Conservation (phyloP, 1,140 invertebrate genomes). For the Ceratina australensis region DNA sequence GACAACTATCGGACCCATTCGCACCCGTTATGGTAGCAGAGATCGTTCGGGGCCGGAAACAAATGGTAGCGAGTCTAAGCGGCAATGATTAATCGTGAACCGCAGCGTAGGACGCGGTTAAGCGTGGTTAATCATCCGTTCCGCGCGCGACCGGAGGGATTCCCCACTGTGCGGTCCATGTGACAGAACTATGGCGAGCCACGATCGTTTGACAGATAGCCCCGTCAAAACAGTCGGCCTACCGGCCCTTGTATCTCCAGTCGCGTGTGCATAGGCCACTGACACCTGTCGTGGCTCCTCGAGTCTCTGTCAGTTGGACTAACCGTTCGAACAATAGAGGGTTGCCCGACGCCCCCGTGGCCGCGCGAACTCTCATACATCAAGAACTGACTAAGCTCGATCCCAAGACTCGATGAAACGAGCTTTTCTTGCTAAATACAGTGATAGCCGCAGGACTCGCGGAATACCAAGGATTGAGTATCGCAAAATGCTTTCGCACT, state of each 20-base stretch:
- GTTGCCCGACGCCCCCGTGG: not conserved
- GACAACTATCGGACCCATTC: not conserved
- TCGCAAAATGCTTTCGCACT: not conserved
- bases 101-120: slow-evolving; percentile 20
- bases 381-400: slow-evolving; percentile 20
- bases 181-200: slow-evolving; percentile 59
- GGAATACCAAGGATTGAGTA: not conserved
- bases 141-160: slow-evolving; percentile 8
- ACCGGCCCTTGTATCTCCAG: slow-evolving; percentile 42
- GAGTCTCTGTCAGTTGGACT: slow-evolving; percentile 47
- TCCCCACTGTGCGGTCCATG: slow-evolving; percentile 18
- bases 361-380: slow-evolving; percentile 28
- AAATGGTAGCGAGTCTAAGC: slow-evolving; percentile 19
- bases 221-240: slow-evolving; percentile 59
- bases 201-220: slow-evolving; percentile 63
- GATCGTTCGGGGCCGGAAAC: slow-evolving; percentile 10
- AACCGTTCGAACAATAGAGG: slow-evolving; percentile 47
- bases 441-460: not conserved
- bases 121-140: slow-evolving; percentile 53
- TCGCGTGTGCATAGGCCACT: slow-evolving; percentile 53
- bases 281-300: slow-evolving; percentile 60
- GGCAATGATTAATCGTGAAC: slow-evolving; percentile 43
- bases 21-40: not conserved
- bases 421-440: slow-evolving; percentile 13
- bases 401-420: slow-evolving; percentile 12